Percentiles rank a stretch among this genome's conserved stretches.
Conservation (phyloP, 1,140 invertebrate genomes). For the Prorops nasuta region DNA sequence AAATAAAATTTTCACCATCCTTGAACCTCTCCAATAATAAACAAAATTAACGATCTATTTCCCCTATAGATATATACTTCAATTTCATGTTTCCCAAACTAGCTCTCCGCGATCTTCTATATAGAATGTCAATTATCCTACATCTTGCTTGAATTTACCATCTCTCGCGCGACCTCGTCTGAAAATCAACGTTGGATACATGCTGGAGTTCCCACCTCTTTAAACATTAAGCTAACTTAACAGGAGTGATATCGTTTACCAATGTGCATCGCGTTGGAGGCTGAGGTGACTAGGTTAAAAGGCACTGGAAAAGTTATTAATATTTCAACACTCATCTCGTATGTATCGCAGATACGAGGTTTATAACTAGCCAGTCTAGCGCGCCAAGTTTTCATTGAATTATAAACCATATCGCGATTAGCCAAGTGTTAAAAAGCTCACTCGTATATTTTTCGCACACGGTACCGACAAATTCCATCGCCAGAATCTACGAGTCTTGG, state of each 20-base stretch:
- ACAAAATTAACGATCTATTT: no score
- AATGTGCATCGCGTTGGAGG: not conserved
- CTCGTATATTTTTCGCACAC: not conserved
- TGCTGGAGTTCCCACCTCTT: no score
- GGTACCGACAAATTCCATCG: not conserved
- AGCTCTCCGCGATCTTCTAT: not conserved
- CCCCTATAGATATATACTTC: no score
- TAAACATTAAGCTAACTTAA: not conserved
- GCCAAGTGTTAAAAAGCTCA: not conserved
- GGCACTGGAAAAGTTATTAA: not conserved
- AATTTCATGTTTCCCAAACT: no score
- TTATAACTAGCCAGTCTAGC: no score
- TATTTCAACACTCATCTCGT: not conserved
- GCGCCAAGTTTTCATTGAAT: no score
- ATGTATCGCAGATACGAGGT: no score
- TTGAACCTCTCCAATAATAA: no score
- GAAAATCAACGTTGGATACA: not conserved
- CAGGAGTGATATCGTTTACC: not conserved
- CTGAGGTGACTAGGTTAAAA: not conserved
- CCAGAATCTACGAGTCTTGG: conserved; percentile 1
- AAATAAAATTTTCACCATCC: no score
- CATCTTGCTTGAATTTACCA: not conserved
- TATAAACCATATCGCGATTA: not conserved
- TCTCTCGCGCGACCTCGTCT: not conserved
- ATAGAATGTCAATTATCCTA: not conserved